phyloP scores from a whole-genome alignment of 2,888 invertebrate genomes.

The Amphipoea oculea region DNA sequence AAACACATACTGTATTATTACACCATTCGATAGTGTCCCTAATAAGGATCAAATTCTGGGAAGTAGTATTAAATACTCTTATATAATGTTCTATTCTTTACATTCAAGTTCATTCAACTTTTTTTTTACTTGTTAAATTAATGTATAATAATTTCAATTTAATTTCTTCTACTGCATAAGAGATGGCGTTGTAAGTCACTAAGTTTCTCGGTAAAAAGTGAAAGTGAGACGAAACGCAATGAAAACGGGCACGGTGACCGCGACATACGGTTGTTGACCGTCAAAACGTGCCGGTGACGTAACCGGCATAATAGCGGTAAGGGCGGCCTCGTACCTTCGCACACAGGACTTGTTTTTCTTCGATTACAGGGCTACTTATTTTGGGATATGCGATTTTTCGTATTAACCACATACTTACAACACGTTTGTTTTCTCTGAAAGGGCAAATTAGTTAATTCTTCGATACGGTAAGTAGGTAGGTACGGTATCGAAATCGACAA shows the following conservation, averaged over 20 bases:
- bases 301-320: conserved; percentile 72
- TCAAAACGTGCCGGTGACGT: conserved; percentile 81
- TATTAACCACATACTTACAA: neutral
- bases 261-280: conserved; percentile 87
- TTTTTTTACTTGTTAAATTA: neutral
- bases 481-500: neutral
- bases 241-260: conserved; percentile 81
- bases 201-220: conserved; percentile 74
- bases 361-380: conserved; percentile 50
- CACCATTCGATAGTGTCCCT: too few species aligned
- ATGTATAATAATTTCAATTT: neutral
- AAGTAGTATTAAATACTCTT: neutral
- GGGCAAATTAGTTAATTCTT: neutral
- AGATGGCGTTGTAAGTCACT: conserved; percentile 60
- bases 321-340: conserved; percentile 55
- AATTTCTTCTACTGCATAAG: conserved; percentile 41
- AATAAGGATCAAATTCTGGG: too few species aligned
- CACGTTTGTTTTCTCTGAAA: neutral
- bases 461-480: neutral
- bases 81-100: neutral
- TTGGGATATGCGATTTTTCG: conserved; percentile 20
- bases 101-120: neutral
- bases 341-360: conserved; percentile 51
- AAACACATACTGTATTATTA: too few species aligned
- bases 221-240: conserved; percentile 77